These are phyloP conservation scores for Drosophila azteca DNA, from an alignment of 1,140 invertebrate species.

Conservation along the genomic window DNA sequence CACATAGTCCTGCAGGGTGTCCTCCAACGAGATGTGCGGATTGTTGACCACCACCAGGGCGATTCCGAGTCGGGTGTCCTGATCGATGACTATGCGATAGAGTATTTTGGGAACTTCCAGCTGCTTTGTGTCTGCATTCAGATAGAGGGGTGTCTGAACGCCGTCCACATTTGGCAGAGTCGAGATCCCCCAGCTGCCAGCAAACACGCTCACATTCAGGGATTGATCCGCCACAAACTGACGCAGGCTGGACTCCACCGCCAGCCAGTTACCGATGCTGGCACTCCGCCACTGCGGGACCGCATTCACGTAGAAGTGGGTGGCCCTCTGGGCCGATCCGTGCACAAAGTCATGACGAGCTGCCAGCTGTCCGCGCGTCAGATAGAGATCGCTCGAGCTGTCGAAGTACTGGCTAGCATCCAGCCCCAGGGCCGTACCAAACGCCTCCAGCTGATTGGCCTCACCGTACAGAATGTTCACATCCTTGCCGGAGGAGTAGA, in stretches of 20 bases:
- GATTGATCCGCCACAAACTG: slow-evolving; percentile 71
- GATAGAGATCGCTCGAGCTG: slow-evolving; percentile 73
- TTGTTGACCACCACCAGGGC: slow-evolving; percentile 87
- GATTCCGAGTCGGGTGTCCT: slow-evolving; percentile 80
- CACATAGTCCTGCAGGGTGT: slow-evolving; percentile 80
- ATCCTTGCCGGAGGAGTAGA: slow-evolving; percentile 53
- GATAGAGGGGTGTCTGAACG: slow-evolving; percentile 82
- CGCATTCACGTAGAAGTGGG: slow-evolving; percentile 87
- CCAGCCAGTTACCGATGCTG: slow-evolving; percentile 87
- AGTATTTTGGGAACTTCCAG: slow-evolving; percentile 85
- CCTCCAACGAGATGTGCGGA: slow-evolving; percentile 83
- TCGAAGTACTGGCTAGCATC: slow-evolving; percentile 66
- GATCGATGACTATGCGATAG: slow-evolving; percentile 86
- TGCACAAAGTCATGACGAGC: slow-evolving; percentile 87
- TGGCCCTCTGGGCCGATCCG: slow-evolving; percentile 86
- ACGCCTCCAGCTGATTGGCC: slow-evolving; percentile 46
- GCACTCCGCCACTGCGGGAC: slow-evolving; percentile 88
- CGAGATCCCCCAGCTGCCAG: slow-evolving; percentile 85
- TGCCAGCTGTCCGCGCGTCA: slow-evolving; percentile 87
- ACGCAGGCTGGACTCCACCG: slow-evolving; percentile 83
- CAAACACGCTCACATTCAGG: slow-evolving; percentile 85
- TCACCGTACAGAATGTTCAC: slow-evolving; percentile 64
- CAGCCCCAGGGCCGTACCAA: slow-evolving; percentile 35
- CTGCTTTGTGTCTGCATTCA: slow-evolving; percentile 79
- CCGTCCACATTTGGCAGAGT: slow-evolving; percentile 84